Evolutionary conservation across 1,140 invertebrate genomes (phyloP).

Genomic region (Wiebesia pumilae): DNA sequence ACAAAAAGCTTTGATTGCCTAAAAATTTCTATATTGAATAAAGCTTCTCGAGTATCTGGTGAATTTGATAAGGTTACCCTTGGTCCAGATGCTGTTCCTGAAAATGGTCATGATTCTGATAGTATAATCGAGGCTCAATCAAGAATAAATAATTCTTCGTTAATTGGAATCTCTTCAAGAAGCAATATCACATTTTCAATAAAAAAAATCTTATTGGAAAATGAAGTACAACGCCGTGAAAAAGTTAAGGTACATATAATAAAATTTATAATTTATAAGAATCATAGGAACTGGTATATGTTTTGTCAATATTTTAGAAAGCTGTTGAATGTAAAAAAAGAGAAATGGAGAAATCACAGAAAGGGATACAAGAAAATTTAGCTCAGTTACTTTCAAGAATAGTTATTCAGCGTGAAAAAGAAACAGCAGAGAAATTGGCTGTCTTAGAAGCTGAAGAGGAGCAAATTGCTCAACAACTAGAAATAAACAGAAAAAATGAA

Average conservation of each 20-base stretch:
- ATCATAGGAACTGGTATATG: neutral
- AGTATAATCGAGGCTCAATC: constrained; percentile 52
- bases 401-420: constrained; percentile 66
- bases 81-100: constrained; percentile 62
- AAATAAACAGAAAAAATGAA: constrained; percentile 68
- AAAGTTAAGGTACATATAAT: constrained; percentile 63
- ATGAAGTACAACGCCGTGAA: constrained; percentile 66
- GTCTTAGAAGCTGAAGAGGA: constrained; percentile 67
- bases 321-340: constrained; percentile 62
- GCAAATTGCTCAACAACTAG: constrained; percentile 63
- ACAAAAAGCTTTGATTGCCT: constrained; percentile 65
- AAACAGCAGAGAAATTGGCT: constrained; percentile 62
- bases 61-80: constrained; percentile 65
- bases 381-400: constrained; percentile 60
- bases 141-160: constrained; percentile 54
- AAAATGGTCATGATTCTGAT: constrained; percentile 60
- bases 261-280: neutral
- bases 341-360: constrained; percentile 68
- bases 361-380: constrained; percentile 64
- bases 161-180: constrained; percentile 49
- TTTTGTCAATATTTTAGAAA: constrained; percentile 55
- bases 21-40: constrained; percentile 70
- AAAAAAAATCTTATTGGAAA: constrained; percentile 68
- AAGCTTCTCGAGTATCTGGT: constrained; percentile 64
- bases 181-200: constrained; percentile 66